A percentile compares a stretch with the other conserved stretches of the same genome.
phyloP scores from a whole-genome alignment of 2,888 invertebrate genomes.

The Mythimna vitellina region DNA sequence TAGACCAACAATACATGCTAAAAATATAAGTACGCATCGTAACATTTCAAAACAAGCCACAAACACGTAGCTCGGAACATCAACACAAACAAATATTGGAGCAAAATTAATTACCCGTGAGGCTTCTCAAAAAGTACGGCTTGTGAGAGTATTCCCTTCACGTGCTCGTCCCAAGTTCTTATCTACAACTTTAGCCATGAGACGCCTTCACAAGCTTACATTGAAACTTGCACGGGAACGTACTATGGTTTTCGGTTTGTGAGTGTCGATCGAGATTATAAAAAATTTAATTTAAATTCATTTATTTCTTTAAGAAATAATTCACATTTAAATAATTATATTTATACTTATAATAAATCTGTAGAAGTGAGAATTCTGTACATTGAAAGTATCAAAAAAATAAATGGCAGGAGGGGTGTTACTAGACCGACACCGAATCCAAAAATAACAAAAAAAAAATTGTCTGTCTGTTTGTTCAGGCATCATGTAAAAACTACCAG shows the following conservation, averaged over 20 bases:
- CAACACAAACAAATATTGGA: conserved; percentile 42
- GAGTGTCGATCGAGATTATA: conserved; percentile 16
- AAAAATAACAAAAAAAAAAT: too few species aligned
- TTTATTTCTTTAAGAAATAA: too few species aligned
- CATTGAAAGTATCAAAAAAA: too few species aligned
- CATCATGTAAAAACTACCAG: too few species aligned
- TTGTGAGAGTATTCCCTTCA: conserved; percentile 54
- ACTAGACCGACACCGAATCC: too few species aligned
- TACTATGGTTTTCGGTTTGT: conserved; percentile 16
- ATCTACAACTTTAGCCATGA: conserved; percentile 60
- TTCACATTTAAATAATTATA: too few species aligned
- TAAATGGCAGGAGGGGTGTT: too few species aligned
- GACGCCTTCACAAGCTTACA: conserved; percentile 53
- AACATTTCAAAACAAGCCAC: conserved; percentile 15
- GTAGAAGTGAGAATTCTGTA: too few species aligned
- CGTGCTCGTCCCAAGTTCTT: conserved; percentile 60
- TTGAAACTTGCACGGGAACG: conserved; percentile 49
- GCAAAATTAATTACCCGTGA: conserved; percentile 55
- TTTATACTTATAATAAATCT: too few species aligned
- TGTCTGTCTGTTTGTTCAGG: too few species aligned
- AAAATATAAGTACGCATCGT: conserved; percentile 19
- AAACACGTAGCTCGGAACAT: conserved; percentile 24
- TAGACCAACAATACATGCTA: not conserved
- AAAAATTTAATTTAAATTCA: too few species aligned
- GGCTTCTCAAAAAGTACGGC: conserved; percentile 46